phyloP scores from a whole-genome alignment of 2,797 vertebrate species.

The Tamandua tetradactyla region DNA sequence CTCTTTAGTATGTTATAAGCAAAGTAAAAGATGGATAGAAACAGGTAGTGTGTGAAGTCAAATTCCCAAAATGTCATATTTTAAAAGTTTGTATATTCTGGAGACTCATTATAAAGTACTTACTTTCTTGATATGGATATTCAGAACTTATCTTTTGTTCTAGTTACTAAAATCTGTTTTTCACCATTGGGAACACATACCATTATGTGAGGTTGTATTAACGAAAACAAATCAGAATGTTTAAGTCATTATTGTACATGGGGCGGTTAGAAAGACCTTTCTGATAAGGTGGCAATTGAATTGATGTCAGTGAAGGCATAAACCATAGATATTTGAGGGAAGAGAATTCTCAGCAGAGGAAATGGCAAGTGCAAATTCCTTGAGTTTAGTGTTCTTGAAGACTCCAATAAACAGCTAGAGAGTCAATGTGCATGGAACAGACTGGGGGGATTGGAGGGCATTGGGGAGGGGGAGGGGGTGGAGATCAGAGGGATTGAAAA shows the following conservation, averaged over 20 bases:
- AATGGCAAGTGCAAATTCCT: background rate
- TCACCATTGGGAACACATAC: too few relatives aligned
- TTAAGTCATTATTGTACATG: background rate
- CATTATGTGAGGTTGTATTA: background rate
- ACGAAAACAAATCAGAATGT: background rate
- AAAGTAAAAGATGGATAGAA: too few relatives aligned
- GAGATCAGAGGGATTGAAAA: background rate
- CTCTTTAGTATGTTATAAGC: too few relatives aligned
- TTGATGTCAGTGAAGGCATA: background rate
- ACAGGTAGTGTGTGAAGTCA: too few relatives aligned
- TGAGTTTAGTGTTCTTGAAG: background rate
- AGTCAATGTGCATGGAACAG: background rate
- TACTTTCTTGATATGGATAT: too few relatives aligned
- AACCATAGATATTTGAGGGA: background rate
- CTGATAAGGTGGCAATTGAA: background rate
- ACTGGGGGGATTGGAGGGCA: background rate
- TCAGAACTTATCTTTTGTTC: too few relatives aligned
- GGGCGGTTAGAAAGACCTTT: background rate
- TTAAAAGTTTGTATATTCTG: too few relatives aligned
- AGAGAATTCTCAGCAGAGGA: background rate
- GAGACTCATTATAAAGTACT: too few relatives aligned
- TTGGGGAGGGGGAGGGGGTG: too few relatives aligned
- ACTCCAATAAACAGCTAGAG: background rate
- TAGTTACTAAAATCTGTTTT: too few relatives aligned
- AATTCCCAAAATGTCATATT: too few relatives aligned